Evolutionary conservation across 2,113 vertebrate genomes (phyloP).

Genomic region (Oreotrochilus melanogaster): DNA sequence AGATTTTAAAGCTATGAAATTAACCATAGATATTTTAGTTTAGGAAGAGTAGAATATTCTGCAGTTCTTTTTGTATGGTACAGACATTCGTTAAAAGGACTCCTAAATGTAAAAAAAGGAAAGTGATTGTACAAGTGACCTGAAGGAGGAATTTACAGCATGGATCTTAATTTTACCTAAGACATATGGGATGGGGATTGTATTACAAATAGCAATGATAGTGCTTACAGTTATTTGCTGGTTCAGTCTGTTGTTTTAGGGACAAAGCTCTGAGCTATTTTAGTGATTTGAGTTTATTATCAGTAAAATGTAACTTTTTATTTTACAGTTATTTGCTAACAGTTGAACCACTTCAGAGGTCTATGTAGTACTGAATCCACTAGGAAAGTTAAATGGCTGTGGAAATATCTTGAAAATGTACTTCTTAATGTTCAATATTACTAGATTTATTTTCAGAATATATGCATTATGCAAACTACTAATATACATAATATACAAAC

Average conservation of each 20-base stretch:
- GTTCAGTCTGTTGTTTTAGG: neutral
- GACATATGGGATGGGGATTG: neutral
- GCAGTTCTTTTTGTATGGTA: too few species aligned
- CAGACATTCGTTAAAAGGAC: too few species aligned
- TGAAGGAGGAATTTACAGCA: neutral
- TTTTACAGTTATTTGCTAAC: neutral
- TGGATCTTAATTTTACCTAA: neutral
- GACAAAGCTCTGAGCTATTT: neutral
- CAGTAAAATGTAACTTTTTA: neutral
- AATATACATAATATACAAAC: neutral
- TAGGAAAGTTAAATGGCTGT: neutral
- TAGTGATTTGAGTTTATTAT: neutral
- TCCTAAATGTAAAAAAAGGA: too few species aligned
- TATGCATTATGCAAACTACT: neutral
- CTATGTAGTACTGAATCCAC: neutral
- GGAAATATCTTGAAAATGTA: neutral
- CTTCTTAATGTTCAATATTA: neutral
- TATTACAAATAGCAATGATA: neutral
- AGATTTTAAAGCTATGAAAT: neutral
- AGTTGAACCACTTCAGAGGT: neutral
- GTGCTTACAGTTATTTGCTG: neutral
- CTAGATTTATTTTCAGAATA: neutral
- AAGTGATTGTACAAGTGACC: too few species aligned
- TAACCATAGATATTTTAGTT: neutral
- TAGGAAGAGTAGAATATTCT: neutral